Evolutionary conservation across 2,113 vertebrate species (phyloP).

Genomic region (Blennius ocellaris): DNA sequence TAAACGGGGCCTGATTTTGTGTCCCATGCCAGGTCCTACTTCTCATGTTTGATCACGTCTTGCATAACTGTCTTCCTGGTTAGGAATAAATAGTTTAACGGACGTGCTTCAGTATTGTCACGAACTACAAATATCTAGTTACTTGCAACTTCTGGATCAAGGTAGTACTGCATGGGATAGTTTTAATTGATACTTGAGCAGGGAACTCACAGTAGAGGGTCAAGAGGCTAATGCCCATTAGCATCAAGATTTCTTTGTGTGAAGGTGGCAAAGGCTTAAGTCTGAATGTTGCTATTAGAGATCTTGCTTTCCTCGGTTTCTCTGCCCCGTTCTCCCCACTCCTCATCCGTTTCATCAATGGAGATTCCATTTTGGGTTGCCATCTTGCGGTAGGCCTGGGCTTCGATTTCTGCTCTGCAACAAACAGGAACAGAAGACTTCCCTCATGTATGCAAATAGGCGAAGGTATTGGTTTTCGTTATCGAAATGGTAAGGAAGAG

Average conservation of each 20-base stretch:
- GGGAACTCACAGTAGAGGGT: accelerated
- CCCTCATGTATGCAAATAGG: neutral
- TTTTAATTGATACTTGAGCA: accelerated
- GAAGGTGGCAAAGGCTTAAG: neutral
- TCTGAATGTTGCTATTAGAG: neutral
- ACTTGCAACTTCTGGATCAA: too few species aligned
- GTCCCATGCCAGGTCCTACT: too few species aligned
- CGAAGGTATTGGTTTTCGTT: neutral
- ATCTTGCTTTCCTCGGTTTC: slow-evolving; percentile 65
- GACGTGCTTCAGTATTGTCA: too few species aligned
- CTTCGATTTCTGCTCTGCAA: slow-evolving; percentile 87
- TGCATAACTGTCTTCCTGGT: too few species aligned
- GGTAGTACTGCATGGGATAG: too few species aligned
- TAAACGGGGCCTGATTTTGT: too few species aligned
- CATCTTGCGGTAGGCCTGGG: slow-evolving; percentile 70
- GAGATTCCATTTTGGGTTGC: slow-evolving; percentile 72
- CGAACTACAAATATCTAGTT: too few species aligned
- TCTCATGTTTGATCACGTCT: too few species aligned
- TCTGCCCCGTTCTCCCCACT: slow-evolving; percentile 84
- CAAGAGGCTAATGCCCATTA: too few species aligned
- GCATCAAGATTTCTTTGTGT: neutral
- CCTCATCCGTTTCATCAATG: slow-evolving; percentile 87
- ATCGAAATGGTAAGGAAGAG: slow-evolving; percentile 6
- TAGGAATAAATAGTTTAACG: too few species aligned
- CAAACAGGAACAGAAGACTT: slow-evolving; percentile 13